These are phyloP conservation scores for Aphelinus atriplicis DNA, from an alignment of 1,140 invertebrate species.

Conservation along the genomic window DNA sequence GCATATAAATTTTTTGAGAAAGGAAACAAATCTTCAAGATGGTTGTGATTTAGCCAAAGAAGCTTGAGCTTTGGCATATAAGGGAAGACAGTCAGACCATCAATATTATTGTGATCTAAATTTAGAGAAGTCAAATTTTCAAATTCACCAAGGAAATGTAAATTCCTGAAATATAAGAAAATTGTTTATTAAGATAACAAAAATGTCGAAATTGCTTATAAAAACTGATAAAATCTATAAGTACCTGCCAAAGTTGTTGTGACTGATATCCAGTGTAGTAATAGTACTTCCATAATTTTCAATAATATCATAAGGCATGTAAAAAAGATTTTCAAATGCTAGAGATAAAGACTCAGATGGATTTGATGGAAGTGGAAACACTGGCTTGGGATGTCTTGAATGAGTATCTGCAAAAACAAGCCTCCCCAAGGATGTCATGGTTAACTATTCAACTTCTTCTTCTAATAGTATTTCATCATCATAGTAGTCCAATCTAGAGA, in stretches of 20 bases:
- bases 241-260: constrained; percentile 74
- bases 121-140: constrained; percentile 77
- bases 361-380: constrained; percentile 42
- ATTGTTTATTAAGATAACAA: constrained; percentile 23
- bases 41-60: constrained; percentile 83
- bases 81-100: constrained; percentile 73
- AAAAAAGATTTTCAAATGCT: constrained; percentile 59
- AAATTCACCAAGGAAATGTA: constrained; percentile 76
- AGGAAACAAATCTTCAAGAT: constrained; percentile 74
- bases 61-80: constrained; percentile 74
- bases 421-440: constrained; percentile 64
- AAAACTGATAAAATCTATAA: constrained; percentile 51
- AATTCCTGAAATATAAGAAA: constrained; percentile 68
- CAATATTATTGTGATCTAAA: constrained; percentile 78
- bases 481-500: constrained; percentile 48
- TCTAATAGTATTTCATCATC: constrained; percentile 48
- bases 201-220: constrained; percentile 13
- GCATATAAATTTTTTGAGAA: constrained; percentile 75
- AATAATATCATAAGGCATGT: constrained; percentile 60
- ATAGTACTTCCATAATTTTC: constrained; percentile 54
- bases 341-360: constrained; percentile 53
- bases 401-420: constrained; percentile 61
- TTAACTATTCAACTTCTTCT: constrained; percentile 50
- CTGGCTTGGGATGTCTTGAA: constrained; percentile 50
- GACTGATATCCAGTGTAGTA: constrained; percentile 75